A percentile compares a stretch with the other conserved stretches of the same genome.
Conservation (phyloP, 2,113 vertebrate species). For the Mormyrus iriodes region DNA sequence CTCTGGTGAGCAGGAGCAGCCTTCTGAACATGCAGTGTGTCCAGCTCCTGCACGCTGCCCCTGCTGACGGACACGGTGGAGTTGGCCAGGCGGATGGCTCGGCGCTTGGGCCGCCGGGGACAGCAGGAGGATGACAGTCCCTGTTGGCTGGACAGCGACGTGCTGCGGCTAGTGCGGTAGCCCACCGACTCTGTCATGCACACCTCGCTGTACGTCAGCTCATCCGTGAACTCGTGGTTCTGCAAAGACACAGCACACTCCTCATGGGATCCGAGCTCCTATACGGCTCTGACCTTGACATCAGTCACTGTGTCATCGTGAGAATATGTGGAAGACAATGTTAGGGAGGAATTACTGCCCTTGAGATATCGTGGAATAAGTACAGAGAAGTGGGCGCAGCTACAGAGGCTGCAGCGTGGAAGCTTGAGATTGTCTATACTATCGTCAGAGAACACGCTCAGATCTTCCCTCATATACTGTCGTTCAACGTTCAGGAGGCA, state of each 20-base stretch:
- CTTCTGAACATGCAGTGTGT: conserved; percentile 65
- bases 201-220: conserved; percentile 77
- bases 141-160: conserved; percentile 80
- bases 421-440: not conserved
- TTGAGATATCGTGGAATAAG: not conserved
- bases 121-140: conserved; percentile 69
- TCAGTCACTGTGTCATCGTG: not conserved
- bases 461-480: not conserved
- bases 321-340: not conserved
- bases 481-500: not conserved
- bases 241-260: conserved; percentile 33
- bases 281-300: not conserved
- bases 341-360: not conserved
- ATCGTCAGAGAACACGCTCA: not conserved
- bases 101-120: conserved; percentile 67
- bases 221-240: conserved; percentile 84
- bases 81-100: conserved; percentile 77
- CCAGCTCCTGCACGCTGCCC: conserved; percentile 80
- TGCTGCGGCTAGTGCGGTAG: conserved; percentile 78
- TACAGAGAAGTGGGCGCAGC: not conserved
- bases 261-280: not conserved
- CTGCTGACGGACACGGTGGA: conserved; percentile 79
- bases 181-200: conserved; percentile 73
- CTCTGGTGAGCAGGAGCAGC: conserved; percentile 60
- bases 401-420: not conserved